Evolutionary conservation across 92 coral and sea anemone genomes (phyloP), one percentile per base, ranked within the genome.

Genomic region (Umimayanthus chanpuru): DNA sequence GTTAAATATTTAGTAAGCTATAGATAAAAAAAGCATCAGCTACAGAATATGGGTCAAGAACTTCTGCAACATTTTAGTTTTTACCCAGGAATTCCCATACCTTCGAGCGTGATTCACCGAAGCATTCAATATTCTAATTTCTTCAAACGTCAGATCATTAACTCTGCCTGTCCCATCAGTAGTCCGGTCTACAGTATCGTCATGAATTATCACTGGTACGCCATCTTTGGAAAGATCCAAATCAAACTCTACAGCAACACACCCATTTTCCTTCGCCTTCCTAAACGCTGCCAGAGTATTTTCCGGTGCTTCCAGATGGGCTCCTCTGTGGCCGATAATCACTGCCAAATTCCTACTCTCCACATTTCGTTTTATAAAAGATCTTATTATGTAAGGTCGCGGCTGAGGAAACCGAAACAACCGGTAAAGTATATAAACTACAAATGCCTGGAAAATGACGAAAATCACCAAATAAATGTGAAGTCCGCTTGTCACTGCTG

Each of bases 221-320:
- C 99, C 99, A 93, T 96, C 99, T 92, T 92, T 93, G 26, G 98
- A 93, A 84, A 96, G 95, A 77, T 95, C 98, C 70, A 96, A 94
- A 82, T 96, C 99, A 88, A 96, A 96, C 79, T 96, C 98, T 36
- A 96, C 98, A 3, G 92, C 99, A 44, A 74, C 79, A n/a, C 98
- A 98, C 26, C 98, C 99, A 82, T 91, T 94, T 85, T 96, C 92
- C 74, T 94, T 94, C 43, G 99, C 98, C 83, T 90, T 89, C 76
- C 91, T 90, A 74, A 96, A 96, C 36, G 98, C 98, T 9, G 94
- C 95, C 3, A 96, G 67, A 7, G 99, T 96, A 79, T 96, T 96
- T 79, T 96, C 99, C 1, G 99, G 99, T 0, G 98, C 99, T 65
- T 95, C 98, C 6, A 88, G 41, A 43, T 83, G 93, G 16, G 95